These are phyloP conservation scores for Caenorhabditis sp. DNA, from an alignment of 2,888 invertebrate species.

Conservation along the genomic window DNA sequence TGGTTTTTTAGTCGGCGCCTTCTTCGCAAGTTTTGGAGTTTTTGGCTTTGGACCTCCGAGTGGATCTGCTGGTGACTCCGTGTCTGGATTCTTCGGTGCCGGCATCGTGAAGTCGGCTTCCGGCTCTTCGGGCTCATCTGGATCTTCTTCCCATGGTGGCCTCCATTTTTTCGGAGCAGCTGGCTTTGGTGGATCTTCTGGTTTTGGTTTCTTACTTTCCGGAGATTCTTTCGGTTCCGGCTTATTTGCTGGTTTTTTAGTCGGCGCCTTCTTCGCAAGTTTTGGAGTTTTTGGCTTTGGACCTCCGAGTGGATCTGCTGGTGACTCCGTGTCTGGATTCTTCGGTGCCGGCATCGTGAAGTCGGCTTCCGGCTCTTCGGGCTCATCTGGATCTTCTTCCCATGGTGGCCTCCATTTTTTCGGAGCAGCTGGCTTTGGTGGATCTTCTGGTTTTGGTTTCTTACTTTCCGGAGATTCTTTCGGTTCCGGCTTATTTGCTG, in stretches of 20 bases:
- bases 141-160: slow-evolving; percentile 52
- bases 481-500: slow-evolving; percentile 28
- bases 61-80: slow-evolving; percentile 53
- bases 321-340: slow-evolving; percentile 51
- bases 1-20: slow-evolving; percentile 10
- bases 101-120: slow-evolving; percentile 26
- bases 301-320: slow-evolving; percentile 43
- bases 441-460: slow-evolving; percentile 29
- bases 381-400: slow-evolving; percentile 46
- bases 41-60: slow-evolving; percentile 28
- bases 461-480: too few relatives aligned
- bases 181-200: slow-evolving; percentile 25
- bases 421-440: slow-evolving; percentile 21
- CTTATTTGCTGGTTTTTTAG: slow-evolving; percentile 6
- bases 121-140: slow-evolving; percentile 32
- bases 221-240: too few relatives aligned
- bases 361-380: slow-evolving; percentile 16
- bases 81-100: slow-evolving; percentile 33
- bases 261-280: slow-evolving; percentile 18
- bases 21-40: slow-evolving; percentile 31
- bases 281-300: slow-evolving; percentile 11
- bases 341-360: slow-evolving; percentile 23
- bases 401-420: slow-evolving; percentile 55
- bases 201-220: too few relatives aligned
- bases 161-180: slow-evolving; percentile 45